Evolutionary conservation across 1,140 invertebrate species (phyloP).

Genomic region (Ostrea edulis): DNA sequence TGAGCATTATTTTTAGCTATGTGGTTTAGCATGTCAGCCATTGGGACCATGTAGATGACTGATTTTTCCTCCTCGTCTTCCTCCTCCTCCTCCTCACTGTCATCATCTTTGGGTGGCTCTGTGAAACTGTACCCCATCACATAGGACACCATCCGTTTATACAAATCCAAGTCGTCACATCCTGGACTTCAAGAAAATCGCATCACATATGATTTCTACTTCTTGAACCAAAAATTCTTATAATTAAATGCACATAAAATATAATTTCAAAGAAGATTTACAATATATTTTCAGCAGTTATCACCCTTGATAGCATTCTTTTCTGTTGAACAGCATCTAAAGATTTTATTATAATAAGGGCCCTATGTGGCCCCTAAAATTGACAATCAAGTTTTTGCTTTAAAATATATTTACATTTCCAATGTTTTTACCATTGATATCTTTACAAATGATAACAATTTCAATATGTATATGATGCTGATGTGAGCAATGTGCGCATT

Average conservation of each 20-base stretch:
- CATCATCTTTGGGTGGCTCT: constrained; percentile 70
- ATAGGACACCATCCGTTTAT: constrained; percentile 79
- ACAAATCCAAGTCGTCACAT: constrained; percentile 72
- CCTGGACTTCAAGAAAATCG: constrained; percentile 58
- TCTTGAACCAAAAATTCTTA: neutral
- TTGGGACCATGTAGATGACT: constrained; percentile 79
- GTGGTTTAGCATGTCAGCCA: constrained; percentile 80
- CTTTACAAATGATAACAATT: no score
- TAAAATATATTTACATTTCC: no score
- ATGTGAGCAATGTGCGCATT: no score
- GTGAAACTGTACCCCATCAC: constrained; percentile 81
- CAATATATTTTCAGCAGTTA: neutral
- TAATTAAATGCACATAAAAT: neutral
- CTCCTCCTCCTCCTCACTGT: constrained; percentile 62
- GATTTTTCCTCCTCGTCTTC: constrained; percentile 61
- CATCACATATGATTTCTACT: neutral
- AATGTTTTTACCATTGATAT: no score
- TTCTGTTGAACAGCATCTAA: no score
- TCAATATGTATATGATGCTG: no score
- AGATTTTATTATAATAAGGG: no score
- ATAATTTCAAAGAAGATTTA: no score
- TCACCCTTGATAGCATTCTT: neutral
- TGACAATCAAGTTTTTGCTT: no score
- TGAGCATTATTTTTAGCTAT: constrained; percentile 79
- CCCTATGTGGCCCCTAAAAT: no score